Base-by-base conservation (phyloP, 2,888 invertebrate species). In the Drosophila eohydei region DNA sequence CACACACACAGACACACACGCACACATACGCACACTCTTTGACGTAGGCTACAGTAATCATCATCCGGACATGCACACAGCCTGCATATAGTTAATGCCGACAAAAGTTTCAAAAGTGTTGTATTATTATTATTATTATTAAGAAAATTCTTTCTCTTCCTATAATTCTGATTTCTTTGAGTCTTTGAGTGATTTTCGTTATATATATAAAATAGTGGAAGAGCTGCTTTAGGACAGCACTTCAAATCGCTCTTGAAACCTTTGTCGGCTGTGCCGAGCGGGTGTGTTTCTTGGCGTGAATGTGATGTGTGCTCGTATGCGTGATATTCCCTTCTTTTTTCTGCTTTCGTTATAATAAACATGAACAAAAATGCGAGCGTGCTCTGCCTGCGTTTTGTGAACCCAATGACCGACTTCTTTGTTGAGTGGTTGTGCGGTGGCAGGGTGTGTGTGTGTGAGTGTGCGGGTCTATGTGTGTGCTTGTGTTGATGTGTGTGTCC, bases 341-440 rank as follows among this genome's bases (percentile, higher is more conserved):
- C 54, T 56, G 57, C 44, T 50, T 71, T 48, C 63, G 44, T 44
- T 60, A 65, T 76, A 84, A 82, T 84, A 82, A 82, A 72, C 68
- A 76, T 68, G 74, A 73, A 55, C 63, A 69, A 74, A 50, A 76
- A 56, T 73, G 61, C 56, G 76, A 58, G 80, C 71, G 75, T 72
- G 66, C 65, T 71, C 64, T 50, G 73, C 44, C 78, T 70, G 74
- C 80, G 74, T 73, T 83, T 72, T 77, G 83, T 46, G 70, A 55
- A 73, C 73, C 78, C 81, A 76, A 79, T 85, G 84, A 85, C 84
- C 88, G 85, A 81, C 88, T 81, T 84, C 72, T 77, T 70, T 74
- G 72, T 72, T 79, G 48, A 48, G 66, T 65, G 66, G 65, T 28
- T 65, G 48, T 41, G 41, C 30, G 30, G 14, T 32, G 55, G 14